These are phyloP conservation scores for Tenualosa ilisha DNA, from an alignment of 2,797 vertebrate species.

Conservation along the genomic window DNA sequence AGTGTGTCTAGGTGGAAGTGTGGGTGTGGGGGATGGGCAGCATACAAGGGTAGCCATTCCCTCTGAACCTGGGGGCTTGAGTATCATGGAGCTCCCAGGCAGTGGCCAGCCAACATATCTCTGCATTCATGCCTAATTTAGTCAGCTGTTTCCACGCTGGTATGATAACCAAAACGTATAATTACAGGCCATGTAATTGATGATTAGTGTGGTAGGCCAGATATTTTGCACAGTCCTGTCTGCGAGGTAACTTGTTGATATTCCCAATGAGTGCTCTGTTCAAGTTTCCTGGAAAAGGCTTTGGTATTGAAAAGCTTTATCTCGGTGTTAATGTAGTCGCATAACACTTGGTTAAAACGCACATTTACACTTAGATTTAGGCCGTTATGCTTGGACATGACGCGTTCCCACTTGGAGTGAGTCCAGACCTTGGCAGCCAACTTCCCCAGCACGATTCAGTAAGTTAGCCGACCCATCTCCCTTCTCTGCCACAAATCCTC, in stretches of 20 bases:
- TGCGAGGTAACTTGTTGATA: slow-evolving; percentile 1
- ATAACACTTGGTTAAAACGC: not conserved
- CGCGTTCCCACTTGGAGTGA: not conserved
- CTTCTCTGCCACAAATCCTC: not conserved
- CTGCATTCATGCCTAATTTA: slow-evolving; percentile 9
- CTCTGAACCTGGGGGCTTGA: not conserved
- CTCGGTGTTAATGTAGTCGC: not conserved
- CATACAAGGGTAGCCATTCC: not conserved
- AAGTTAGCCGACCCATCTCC: not conserved
- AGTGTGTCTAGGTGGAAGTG: not conserved
- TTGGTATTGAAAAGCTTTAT: not conserved
- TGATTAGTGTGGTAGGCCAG: slow-evolving; percentile 32
- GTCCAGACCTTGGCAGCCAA: not conserved
- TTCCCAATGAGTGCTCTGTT: not conserved
- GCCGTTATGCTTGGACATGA: not conserved
- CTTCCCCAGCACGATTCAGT: not conserved
- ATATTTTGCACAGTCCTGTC: slow-evolving; percentile 18
- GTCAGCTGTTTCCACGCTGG: slow-evolving; percentile 23
- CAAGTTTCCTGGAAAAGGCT: not conserved
- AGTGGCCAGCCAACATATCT: not conserved
- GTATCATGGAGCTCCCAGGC: not conserved
- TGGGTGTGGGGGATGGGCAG: not conserved
- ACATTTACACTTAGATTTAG: not conserved
- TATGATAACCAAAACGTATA: slow-evolving; percentile 31
- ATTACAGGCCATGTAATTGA: slow-evolving; percentile 39